phyloP scores from a whole-genome alignment of 2,797 vertebrate genomes.

The Pachyuromys duprasi region DNA sequence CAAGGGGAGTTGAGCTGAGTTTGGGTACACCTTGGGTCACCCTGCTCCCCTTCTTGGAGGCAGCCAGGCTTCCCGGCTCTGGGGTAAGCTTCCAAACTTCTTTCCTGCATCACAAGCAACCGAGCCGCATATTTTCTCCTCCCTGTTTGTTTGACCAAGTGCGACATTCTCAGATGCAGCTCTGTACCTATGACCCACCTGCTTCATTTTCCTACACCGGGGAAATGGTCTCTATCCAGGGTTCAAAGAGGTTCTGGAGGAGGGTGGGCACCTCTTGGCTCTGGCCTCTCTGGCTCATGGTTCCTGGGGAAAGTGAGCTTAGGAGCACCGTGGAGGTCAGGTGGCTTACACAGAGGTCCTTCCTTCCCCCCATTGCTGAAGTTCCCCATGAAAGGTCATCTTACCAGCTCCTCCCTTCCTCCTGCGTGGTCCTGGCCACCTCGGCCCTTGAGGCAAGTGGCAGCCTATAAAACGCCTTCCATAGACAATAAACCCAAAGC shows the following conservation, averaged over 20 bases:
- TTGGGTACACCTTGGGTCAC: not conserved
- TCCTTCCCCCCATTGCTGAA: not conserved
- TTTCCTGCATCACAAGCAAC: not conserved
- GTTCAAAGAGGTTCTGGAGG: not conserved
- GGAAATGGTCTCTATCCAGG: not conserved
- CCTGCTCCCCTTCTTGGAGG: not conserved
- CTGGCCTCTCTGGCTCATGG: not conserved
- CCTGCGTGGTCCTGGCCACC: not conserved
- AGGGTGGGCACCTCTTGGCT: not conserved
- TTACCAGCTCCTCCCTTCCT: not conserved
- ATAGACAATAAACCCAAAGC: not conserved
- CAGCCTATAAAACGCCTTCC: constrained; percentile 30
- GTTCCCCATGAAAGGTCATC: not conserved
- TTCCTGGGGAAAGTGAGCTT: not conserved
- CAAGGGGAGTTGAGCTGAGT: not conserved
- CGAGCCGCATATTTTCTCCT: not conserved
- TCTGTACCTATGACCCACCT: not conserved
- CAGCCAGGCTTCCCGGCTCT: not conserved
- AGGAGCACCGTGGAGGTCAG: not conserved
- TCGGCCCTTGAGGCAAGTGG: not conserved
- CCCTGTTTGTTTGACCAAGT: not conserved
- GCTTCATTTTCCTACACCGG: not conserved
- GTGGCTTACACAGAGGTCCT: not conserved
- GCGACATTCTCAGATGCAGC: not conserved
- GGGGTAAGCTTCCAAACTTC: not conserved